These are phyloP conservation scores for Carlito syrichta DNA, from an alignment of 2,113 vertebrate genomes.

Conservation along the genomic window DNA sequence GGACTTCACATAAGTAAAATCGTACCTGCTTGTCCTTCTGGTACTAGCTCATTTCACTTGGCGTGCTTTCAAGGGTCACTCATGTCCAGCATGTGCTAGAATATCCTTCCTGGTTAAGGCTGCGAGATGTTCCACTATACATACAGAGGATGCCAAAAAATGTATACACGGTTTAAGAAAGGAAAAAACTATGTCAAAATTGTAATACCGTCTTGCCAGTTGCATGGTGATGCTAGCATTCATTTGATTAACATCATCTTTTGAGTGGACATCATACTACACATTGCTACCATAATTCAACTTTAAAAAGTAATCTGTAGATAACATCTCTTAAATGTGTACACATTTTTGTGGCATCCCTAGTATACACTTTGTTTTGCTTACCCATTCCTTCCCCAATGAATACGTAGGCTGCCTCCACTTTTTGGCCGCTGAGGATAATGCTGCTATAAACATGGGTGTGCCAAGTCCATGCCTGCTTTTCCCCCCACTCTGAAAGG, in stretches of 20 bases:
- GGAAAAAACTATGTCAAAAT: too few species aligned
- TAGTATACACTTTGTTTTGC: too few species aligned
- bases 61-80: not conserved
- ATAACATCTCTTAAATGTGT: too few species aligned
- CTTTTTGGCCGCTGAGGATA: not conserved
- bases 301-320: too few species aligned
- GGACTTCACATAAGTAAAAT: not conserved
- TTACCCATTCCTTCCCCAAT: accelerated
- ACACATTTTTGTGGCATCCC: not conserved
- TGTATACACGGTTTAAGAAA: too few species aligned
- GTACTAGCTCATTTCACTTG: not conserved
- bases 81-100: not conserved
- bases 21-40: not conserved
- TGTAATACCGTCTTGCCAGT: too few species aligned
- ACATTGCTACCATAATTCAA: too few species aligned
- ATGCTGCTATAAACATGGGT: not conserved
- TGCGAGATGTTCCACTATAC: accelerated
- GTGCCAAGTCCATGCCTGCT: not conserved
- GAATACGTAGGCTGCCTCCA: not conserved
- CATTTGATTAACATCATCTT: too few species aligned
- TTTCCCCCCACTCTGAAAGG: not conserved
- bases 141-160: too few species aligned
- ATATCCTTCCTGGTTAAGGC: not conserved
- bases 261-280: too few species aligned
- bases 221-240: too few species aligned